These are phyloP conservation scores for Dynastes maya DNA, from an alignment of 2,888 invertebrate species.

Conservation along the genomic window DNA sequence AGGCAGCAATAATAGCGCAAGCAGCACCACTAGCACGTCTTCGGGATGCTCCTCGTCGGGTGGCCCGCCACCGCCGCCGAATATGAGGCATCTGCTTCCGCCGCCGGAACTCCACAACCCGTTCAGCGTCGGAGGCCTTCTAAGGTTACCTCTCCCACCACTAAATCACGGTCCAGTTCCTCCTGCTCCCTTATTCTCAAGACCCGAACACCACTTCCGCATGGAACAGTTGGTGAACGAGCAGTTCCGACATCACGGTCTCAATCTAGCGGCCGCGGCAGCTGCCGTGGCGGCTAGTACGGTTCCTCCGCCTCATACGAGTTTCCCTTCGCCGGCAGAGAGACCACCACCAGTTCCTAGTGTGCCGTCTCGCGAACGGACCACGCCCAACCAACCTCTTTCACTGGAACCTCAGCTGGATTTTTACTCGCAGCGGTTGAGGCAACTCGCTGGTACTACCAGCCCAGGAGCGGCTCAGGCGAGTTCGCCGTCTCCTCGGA, in stretches of 20 bases:
- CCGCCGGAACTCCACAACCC: slow-evolving; percentile 84
- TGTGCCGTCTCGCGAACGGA: slow-evolving; percentile 71
- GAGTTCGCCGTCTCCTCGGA: slow-evolving; percentile 87
- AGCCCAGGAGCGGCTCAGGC: slow-evolving; percentile 93
- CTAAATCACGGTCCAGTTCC: slow-evolving; percentile 81
- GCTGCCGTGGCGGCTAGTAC: slow-evolving; percentile 78
- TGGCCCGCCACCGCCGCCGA: slow-evolving; percentile 74
- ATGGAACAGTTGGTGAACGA: slow-evolving; percentile 90
- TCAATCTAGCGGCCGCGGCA: slow-evolving; percentile 84
- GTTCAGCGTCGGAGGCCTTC: slow-evolving; percentile 81
- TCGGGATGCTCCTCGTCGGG: slow-evolving; percentile 70
- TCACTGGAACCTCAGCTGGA: slow-evolving; percentile 93
- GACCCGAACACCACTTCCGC: slow-evolving; percentile 85
- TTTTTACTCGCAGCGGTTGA: slow-evolving; percentile 99
- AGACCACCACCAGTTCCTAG: slow-evolving; percentile 73
- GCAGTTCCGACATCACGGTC: slow-evolving; percentile 86
- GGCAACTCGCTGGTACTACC: slow-evolving; percentile 97
- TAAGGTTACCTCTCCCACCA: slow-evolving; percentile 84
- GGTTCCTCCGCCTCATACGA: slow-evolving; percentile 76
- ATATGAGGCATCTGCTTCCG: slow-evolving; percentile 78
- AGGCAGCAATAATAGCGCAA: slow-evolving; percentile 60
- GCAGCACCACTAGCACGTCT: slow-evolving; percentile 68
- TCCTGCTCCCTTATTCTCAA: slow-evolving; percentile 82
- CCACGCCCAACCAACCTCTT: slow-evolving; percentile 76
- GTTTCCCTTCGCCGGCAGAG: slow-evolving; percentile 76